Conservation (phyloP, 1,140 invertebrate species). For the Philopotamus ludificatus region DNA sequence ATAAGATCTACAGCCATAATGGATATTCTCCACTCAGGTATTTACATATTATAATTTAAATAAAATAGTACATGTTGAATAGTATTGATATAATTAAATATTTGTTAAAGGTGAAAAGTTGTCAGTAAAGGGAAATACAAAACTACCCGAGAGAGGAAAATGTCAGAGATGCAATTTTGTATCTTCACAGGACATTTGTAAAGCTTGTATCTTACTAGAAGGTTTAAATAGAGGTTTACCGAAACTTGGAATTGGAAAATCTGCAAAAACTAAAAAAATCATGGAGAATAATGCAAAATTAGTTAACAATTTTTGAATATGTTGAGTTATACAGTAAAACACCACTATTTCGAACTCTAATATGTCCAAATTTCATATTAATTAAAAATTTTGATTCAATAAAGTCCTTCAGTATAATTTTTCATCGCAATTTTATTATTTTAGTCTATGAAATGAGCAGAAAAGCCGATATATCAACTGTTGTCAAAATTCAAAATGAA, state of each 20-base stretch:
- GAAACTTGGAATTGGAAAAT: slow-evolving; percentile 82
- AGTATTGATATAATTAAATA: slow-evolving; percentile 34
- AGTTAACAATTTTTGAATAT: too few relatives aligned
- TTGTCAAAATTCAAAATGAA: too few relatives aligned
- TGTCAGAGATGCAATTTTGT: slow-evolving; percentile 92
- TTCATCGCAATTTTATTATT: too few relatives aligned
- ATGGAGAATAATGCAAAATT: too few relatives aligned
- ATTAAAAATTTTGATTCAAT: too few relatives aligned
- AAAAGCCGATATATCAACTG: too few relatives aligned
- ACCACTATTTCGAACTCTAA: too few relatives aligned
- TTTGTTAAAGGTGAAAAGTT: slow-evolving; percentile 77
- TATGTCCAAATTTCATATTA: too few relatives aligned
- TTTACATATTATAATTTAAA: slow-evolving; percentile 33
- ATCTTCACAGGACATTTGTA: slow-evolving; percentile 94
- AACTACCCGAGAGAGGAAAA: slow-evolving; percentile 75
- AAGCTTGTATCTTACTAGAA: slow-evolving; percentile 94
- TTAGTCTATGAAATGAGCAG: too few relatives aligned
- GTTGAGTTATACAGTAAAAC: too few relatives aligned
- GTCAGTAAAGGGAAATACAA: slow-evolving; percentile 75
- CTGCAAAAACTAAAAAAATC: slow-evolving; percentile 72
- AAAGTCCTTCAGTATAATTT: too few relatives aligned
- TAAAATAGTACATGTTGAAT: too few relatives aligned
- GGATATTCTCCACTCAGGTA: slow-evolving; percentile 96
- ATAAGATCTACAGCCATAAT: slow-evolving; percentile 91
- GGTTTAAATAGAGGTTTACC: slow-evolving; percentile 93